These are phyloP conservation scores for Capromys pilorides DNA, from an alignment of 2,797 vertebrate genomes.

Conservation along the genomic window DNA sequence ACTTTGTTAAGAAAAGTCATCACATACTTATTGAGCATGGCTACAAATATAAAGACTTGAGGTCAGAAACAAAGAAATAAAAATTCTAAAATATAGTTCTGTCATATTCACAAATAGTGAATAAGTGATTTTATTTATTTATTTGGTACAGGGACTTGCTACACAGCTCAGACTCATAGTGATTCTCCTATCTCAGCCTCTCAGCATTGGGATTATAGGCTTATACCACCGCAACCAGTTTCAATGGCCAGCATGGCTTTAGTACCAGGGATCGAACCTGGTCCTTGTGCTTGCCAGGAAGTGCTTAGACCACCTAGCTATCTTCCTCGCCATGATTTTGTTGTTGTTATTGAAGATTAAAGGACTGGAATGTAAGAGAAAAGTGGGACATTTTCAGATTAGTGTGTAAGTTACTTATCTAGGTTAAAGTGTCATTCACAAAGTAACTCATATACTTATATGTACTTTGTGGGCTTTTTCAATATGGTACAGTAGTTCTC, in stretches of 20 bases:
- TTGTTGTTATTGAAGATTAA: constrained; percentile 59
- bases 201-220: too few species aligned
- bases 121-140: not conserved
- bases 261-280: too few species aligned
- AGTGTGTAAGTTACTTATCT: constrained; percentile 49
- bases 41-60: constrained; percentile 11
- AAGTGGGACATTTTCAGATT: constrained; percentile 42
- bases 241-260: too few species aligned
- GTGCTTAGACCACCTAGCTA: too few species aligned
- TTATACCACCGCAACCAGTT: too few species aligned
- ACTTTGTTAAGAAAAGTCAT: constrained; percentile 38
- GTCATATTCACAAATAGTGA: constrained; percentile 28
- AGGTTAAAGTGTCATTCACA: constrained; percentile 27
- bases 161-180: too few species aligned
- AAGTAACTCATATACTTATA: not conserved
- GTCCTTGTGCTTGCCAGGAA: too few species aligned
- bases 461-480: constrained; percentile 14
- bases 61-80: constrained; percentile 3
- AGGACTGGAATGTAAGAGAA: constrained; percentile 35
- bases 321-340: too few species aligned
- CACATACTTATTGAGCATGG: constrained; percentile 46
- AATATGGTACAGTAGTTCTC: not conserved
- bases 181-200: too few species aligned
- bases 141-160: too few species aligned
- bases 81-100: constrained; percentile 26